A percentile compares a stretch with the other conserved stretches of the same genome.
phyloP scores from a whole-genome alignment of 2,797 vertebrate genomes.

The Psittacula echo region DNA sequence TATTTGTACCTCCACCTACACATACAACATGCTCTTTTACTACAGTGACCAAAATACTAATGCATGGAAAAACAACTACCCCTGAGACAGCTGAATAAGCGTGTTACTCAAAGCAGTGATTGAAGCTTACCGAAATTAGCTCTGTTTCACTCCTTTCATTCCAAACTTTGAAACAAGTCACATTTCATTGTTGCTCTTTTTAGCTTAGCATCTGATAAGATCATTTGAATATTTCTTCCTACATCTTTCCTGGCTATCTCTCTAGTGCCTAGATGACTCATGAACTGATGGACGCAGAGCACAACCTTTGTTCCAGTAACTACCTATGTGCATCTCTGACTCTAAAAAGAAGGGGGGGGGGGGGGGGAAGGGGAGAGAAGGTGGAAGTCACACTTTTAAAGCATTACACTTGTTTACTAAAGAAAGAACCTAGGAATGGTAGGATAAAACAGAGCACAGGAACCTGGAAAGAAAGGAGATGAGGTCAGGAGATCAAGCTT shows the following conservation, averaged over 20 bases:
- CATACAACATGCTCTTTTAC: neutral
- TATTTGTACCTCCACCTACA: neutral
- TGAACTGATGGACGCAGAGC: neutral
- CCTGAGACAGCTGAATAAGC: neutral
- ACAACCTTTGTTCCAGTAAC: neutral
- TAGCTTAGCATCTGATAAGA: neutral
- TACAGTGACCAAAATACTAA: neutral
- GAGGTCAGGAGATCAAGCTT: neutral
- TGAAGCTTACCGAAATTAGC: neutral
- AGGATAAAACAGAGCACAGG: neutral
- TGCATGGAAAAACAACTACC: neutral
- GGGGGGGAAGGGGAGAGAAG: neutral
- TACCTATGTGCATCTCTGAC: neutral
- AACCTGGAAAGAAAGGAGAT: neutral
- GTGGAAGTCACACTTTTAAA: neutral
- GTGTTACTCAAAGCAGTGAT: neutral
- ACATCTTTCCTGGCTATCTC: neutral
- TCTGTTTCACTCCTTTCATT: slow-evolving; percentile 33
- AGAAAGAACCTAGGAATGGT: neutral
- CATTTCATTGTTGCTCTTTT: neutral
- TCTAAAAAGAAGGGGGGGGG: neutral
- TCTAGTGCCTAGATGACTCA: neutral
- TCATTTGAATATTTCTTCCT: neutral
- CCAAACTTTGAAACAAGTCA: neutral
- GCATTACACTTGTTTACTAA: neutral